Evolutionary conservation across 2,797 vertebrate genomes (phyloP), one percentile per base, ranked within the genome.

Genomic region (Loriculus beryllinus): DNA sequence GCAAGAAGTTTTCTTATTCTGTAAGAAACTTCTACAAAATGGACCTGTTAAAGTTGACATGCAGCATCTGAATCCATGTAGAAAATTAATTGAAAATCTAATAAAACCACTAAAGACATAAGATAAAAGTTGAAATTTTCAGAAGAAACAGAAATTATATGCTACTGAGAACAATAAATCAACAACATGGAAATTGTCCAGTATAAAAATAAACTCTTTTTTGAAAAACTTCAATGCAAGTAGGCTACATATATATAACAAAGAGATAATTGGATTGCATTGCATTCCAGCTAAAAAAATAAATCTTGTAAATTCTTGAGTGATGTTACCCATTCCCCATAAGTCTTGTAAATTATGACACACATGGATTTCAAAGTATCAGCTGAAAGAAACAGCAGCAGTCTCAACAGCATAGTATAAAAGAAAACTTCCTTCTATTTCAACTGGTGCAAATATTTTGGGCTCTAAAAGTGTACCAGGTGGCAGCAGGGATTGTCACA

Each of bases 81-180:
- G 31, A 83, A 88, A 89, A 85, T 29, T 57, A 20, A 72, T 43
- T 77, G 28, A 86, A 82, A 92, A 93, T 70, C 70, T 75, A 62
- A 28, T 67, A 95, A 95, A 92, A 52, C 84, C 33, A 67, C 47
- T 74, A 75, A 93, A 85, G 35, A 52, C 43, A 68, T 25, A 90
- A 94, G 62, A 80, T 67, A 93, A 92, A 93, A 95, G 35, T 35
- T 72, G 47, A 87, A 92, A 90, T n/a, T 83, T 90, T 90, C 72
- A 75, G 60, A 92, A 95, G 42, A 91, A 87, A 91, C 76, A 13
- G 28, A 48, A 90, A 86, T 96, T 94, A 78, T 57, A 63, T 49
- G 80, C 33, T 82, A 59, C 52, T 63, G 74, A 94, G 31, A 62
- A 85, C 45, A 86, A 76, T 93, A 92, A 92, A 96, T 92, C 80